Conservation (phyloP, 2,797 vertebrate species). For the Otus scops region DNA sequence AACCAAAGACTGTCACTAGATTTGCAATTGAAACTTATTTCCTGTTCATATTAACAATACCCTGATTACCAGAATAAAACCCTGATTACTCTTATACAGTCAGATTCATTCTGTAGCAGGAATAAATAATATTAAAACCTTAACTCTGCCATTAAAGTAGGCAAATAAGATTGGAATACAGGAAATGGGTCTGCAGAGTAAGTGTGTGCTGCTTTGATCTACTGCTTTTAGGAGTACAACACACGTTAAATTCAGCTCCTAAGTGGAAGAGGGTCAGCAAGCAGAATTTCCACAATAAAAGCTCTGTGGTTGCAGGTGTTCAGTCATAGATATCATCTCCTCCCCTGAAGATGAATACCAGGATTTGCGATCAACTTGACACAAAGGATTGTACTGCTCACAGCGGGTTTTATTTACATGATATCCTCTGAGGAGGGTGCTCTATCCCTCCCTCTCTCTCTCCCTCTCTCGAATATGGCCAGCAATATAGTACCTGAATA, state of each 20-base stretch:
- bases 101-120: neutral
- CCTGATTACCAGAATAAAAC: neutral
- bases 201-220: constrained; percentile 29
- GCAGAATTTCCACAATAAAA: constrained; percentile 70
- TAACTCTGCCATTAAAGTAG: constrained; percentile 16
- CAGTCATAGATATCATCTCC: constrained; percentile 82
- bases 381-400: constrained; percentile 84
- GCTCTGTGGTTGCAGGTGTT: constrained; percentile 77
- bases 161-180: neutral
- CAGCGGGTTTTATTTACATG: constrained; percentile 84
- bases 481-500: neutral
- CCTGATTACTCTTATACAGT: neutral
- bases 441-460: neutral
- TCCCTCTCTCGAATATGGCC: neutral
- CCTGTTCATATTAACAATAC: neutral
- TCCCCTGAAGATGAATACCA: constrained; percentile 79
- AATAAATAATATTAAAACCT: constrained; percentile 37
- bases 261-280: constrained; percentile 46
- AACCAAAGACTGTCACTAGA: neutral
- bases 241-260: constrained; percentile 36
- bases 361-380: constrained; percentile 89
- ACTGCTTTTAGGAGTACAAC: constrained; percentile 31
- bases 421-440: constrained; percentile 75
- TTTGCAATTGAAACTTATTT: neutral
- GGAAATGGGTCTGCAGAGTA: neutral